Evolutionary conservation across 2,113 vertebrate species (phyloP).

Genomic region (Boleophthalmus pectinirostris): DNA sequence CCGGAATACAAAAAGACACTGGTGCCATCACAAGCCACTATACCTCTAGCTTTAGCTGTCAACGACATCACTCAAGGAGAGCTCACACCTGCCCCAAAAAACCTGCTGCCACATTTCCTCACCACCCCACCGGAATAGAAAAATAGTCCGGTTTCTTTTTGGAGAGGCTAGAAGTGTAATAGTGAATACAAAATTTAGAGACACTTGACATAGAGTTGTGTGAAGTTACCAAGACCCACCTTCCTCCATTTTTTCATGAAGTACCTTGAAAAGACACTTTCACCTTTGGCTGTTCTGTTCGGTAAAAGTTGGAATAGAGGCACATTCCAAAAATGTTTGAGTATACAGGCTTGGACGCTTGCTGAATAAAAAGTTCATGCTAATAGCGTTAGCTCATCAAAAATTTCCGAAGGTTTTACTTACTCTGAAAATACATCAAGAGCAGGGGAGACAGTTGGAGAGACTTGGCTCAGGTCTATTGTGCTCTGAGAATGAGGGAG

Average conservation of each 20-base stretch:
- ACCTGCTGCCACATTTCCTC: slow-evolving; percentile 46
- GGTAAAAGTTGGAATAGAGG: slow-evolving; percentile 22
- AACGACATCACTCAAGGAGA: slow-evolving; percentile 71
- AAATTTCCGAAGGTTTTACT: slow-evolving; percentile 46
- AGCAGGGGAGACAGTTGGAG: slow-evolving; percentile 55
- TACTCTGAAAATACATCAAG: slow-evolving; percentile 55
- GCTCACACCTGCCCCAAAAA: slow-evolving; percentile 49
- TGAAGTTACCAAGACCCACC: slow-evolving; percentile 60
- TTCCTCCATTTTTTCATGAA: slow-evolving; percentile 69
- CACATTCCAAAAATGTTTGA: slow-evolving; percentile 14
- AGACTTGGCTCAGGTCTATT: slow-evolving; percentile 61
- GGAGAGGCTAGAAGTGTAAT: slow-evolving; percentile 69
- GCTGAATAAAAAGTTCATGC: slow-evolving; percentile 46
- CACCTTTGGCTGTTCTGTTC: slow-evolving; percentile 74
- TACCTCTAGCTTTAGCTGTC: slow-evolving; percentile 76
- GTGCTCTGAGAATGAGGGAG: slow-evolving; percentile 73
- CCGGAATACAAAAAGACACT: slow-evolving; percentile 72
- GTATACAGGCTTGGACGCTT: neutral
- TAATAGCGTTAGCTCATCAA: slow-evolving; percentile 58
- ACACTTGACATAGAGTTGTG: slow-evolving; percentile 70
- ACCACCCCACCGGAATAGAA: slow-evolving; percentile 74
- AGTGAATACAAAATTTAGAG: slow-evolving; percentile 61
- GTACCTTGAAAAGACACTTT: slow-evolving; percentile 74
- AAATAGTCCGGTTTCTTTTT: slow-evolving; percentile 51
- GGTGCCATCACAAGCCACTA: slow-evolving; percentile 68